A percentile compares a stretch with the other conserved stretches of the same genome.
These are phyloP conservation scores for Dendrocopos noguchii DNA, from an alignment of 2,113 vertebrate genomes.

Conservation along the genomic window DNA sequence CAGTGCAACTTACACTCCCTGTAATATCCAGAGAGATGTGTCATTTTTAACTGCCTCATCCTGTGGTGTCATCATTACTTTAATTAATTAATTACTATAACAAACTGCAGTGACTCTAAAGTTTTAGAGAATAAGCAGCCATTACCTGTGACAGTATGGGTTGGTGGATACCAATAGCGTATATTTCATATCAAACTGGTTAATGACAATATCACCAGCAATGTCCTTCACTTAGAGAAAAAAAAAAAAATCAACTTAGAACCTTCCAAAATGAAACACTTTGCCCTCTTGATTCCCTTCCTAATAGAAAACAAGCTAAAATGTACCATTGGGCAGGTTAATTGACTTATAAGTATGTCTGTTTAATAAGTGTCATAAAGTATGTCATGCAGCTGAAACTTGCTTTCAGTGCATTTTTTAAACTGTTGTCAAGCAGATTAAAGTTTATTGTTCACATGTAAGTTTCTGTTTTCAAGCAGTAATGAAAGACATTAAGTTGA, in stretches of 20 bases:
- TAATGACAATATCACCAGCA: neutral
- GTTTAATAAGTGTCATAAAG: slow-evolving; percentile 82
- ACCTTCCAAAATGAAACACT: slow-evolving; percentile 64
- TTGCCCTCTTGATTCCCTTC: slow-evolving; percentile 70
- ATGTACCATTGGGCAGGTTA: slow-evolving; percentile 73
- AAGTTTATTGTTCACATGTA: slow-evolving; percentile 75
- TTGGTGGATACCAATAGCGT: neutral
- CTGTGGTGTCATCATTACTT: slow-evolving; percentile 61
- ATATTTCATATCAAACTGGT: slow-evolving; percentile 59
- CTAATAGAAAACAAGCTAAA: slow-evolving; percentile 80
- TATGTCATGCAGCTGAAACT: slow-evolving; percentile 73
- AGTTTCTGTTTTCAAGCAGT: slow-evolving; percentile 67
- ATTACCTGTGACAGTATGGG: neutral
- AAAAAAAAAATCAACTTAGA: slow-evolving; percentile 61
- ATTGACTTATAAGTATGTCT: slow-evolving; percentile 79
- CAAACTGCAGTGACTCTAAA: slow-evolving; percentile 60
- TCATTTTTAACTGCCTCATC: slow-evolving; percentile 60
- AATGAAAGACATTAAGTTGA: slow-evolving; percentile 77
- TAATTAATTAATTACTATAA: slow-evolving; percentile 72
- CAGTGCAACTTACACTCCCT: neutral
- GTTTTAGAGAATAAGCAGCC: slow-evolving; percentile 44
- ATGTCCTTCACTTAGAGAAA: slow-evolving; percentile 32
- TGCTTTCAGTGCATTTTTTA: slow-evolving; percentile 75
- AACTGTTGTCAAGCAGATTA: slow-evolving; percentile 80
- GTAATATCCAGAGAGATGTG: slow-evolving; percentile 49